Base-by-base conservation (phyloP, 2,888 invertebrate genomes). In the Cosmia pyralina region DNA sequence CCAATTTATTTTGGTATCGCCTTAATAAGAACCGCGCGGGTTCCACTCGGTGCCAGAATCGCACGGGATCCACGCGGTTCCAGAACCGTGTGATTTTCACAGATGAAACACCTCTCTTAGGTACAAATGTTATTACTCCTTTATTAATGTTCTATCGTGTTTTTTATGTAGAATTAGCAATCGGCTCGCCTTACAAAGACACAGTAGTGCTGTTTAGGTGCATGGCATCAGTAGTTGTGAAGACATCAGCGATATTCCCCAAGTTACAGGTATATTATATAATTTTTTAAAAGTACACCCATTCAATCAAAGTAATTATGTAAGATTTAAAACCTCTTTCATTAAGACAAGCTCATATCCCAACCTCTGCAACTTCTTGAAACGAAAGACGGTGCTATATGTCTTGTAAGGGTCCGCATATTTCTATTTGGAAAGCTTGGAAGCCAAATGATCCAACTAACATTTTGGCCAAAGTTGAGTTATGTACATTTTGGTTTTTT, bases 141-240 rank as follows among this genome's bases (percentile, higher is more conserved):
- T 8, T 55, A 64, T 10, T 64, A 5, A 34, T 6, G 50, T 15
- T 52, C 0, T 10, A 3, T 15, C n/a, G 1, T 38, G 1, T 59
- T 58, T 63, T 71, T 62, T 76, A 70, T 59, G 48, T 86, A 95
- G 95, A 93, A 72, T 78, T 95, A 57, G 94, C 92, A 0, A 88
- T 95, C 15, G 93, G 95, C 0, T 90, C 93, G 7, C 93, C 94
- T 0, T 87, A 84, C 1, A 89, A 71, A 15, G 88, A 93, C 71
- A 84, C 28, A 4, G 92, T 93, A 0, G 71, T 87, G 5, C 38
- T 94, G 0, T 76, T 90, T 3, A 87, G 78, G 13, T 93, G 95
- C 69, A 83, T 92, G 67, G 86, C 93, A 0, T 83, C 88, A 0
- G 85, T 94, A 6, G 86, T 82, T 22, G 85, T 93, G 0, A 66